phyloP scores from a whole-genome alignment of 2,113 vertebrate species.

The Nerophis lumbriciformis region DNA sequence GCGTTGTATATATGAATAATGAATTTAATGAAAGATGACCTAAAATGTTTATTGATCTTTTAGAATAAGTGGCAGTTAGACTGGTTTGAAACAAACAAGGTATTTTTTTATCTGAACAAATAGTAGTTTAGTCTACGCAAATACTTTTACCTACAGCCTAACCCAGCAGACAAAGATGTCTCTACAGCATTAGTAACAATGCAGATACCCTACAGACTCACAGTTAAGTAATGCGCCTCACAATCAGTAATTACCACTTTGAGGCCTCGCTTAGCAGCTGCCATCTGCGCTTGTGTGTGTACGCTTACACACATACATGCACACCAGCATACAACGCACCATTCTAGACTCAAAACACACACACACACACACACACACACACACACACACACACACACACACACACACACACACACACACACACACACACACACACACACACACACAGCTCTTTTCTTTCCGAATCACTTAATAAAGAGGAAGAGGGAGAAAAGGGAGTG shows the following conservation, averaged over 20 bases:
- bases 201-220: slow-evolving; percentile 58
- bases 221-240: slow-evolving; percentile 72
- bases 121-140: background rate
- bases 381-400: slow-evolving; percentile 9
- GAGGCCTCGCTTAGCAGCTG: slow-evolving; percentile 68
- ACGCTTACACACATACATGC: slow-evolving; percentile 30
- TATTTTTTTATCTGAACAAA: background rate
- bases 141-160: slow-evolving; percentile 22
- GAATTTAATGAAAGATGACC: no score
- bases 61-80: background rate
- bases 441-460: slow-evolving; percentile 36
- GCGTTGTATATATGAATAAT: no score
- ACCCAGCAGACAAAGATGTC: slow-evolving; percentile 14
- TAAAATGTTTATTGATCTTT: no score
- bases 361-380: slow-evolving; percentile 17
- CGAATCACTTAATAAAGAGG: slow-evolving; percentile 47
- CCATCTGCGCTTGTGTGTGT: slow-evolving; percentile 61
- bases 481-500: slow-evolving; percentile 25
- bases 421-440: slow-evolving; percentile 13
- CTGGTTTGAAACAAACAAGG: background rate
- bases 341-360: slow-evolving; percentile 19
- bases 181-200: slow-evolving; percentile 45
- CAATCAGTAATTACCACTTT: slow-evolving; percentile 70
- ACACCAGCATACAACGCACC: slow-evolving; percentile 47
- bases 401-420: slow-evolving; percentile 17